A percentile compares a stretch with the other conserved stretches of the same genome.
phyloP scores from a whole-genome alignment of 2,113 vertebrate species.

The Pungitius pungitius region DNA sequence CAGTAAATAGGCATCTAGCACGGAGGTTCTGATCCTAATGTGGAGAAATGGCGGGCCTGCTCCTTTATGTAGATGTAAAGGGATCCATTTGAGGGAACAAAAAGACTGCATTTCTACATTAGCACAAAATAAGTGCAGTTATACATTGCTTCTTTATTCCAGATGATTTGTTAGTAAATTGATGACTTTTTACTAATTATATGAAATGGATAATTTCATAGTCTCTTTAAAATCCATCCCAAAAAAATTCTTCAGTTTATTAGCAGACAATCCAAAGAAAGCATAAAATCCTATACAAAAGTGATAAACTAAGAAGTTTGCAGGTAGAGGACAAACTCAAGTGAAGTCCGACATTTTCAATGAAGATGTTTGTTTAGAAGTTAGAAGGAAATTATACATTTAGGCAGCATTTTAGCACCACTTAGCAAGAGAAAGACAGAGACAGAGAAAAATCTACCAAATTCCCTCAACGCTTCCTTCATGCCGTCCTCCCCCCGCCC shows the following conservation, averaged over 20 bases:
- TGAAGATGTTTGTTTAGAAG: not conserved
- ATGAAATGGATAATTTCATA: not conserved
- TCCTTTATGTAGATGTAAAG: not conserved
- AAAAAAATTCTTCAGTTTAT: not conserved
- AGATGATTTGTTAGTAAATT: slow-evolving; percentile 2
- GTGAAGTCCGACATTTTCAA: not conserved
- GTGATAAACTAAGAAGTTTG: not conserved
- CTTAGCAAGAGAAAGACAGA: not conserved
- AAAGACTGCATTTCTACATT: not conserved
- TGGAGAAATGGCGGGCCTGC: not conserved
- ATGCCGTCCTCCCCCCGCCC: not conserved
- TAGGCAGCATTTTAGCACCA: not conserved
- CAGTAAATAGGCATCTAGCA: no score
- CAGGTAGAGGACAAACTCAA: not conserved
- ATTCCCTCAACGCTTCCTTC: not conserved
- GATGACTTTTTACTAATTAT: not conserved
- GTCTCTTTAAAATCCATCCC: no score
- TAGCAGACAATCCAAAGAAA: not conserved
- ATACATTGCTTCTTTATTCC: not conserved
- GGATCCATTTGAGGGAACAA: not conserved
- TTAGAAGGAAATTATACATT: no score
- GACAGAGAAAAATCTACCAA: not conserved
- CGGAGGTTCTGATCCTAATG: no score
- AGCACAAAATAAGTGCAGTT: not conserved
- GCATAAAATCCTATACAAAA: not conserved